A percentile compares a stretch with the other conserved stretches of the same genome.
These are phyloP conservation scores for Conchocele bisecta DNA, from an alignment of 2,888 invertebrate species.

Conservation along the genomic window DNA sequence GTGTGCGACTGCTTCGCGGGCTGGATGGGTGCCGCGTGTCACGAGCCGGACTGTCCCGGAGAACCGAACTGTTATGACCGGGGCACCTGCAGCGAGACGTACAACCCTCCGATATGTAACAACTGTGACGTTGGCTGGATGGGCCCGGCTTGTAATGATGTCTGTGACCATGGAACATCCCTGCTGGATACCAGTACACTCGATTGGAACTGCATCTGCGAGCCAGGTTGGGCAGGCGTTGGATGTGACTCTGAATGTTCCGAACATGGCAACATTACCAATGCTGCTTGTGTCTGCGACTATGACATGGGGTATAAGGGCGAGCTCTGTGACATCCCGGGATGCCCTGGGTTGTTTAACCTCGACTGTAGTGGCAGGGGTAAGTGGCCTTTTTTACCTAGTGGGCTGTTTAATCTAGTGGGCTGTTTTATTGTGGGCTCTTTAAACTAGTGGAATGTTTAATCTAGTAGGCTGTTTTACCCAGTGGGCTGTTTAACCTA, in stretches of 20 bases:
- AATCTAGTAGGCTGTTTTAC: no score
- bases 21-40: constrained; percentile 69
- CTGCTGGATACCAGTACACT: no score
- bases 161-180: constrained; percentile 67
- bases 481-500: no score
- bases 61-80: constrained; percentile 63
- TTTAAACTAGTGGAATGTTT: no score
- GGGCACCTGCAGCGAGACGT: constrained; percentile 61
- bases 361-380: constrained; percentile 74
- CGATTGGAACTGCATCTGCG: constrained; percentile 67
- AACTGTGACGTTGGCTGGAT: constrained; percentile 68
- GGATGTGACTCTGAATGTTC: constrained; percentile 75
- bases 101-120: constrained; percentile 64
- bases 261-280: constrained; percentile 62
- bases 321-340: constrained; percentile 69
- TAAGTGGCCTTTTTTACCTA: no score
- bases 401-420: no score
- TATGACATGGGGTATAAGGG: constrained; percentile 72
- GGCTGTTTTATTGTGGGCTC: no score
- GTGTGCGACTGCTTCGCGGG: constrained; percentile 67
- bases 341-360: constrained; percentile 70
- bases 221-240: constrained; percentile 71
- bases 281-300: constrained; percentile 64
- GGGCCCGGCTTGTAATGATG: constrained; percentile 72
- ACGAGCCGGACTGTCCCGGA: constrained; percentile 68